phyloP scores from a whole-genome alignment of 2,113 vertebrate genomes.

The Hoplias malabaricus region DNA sequence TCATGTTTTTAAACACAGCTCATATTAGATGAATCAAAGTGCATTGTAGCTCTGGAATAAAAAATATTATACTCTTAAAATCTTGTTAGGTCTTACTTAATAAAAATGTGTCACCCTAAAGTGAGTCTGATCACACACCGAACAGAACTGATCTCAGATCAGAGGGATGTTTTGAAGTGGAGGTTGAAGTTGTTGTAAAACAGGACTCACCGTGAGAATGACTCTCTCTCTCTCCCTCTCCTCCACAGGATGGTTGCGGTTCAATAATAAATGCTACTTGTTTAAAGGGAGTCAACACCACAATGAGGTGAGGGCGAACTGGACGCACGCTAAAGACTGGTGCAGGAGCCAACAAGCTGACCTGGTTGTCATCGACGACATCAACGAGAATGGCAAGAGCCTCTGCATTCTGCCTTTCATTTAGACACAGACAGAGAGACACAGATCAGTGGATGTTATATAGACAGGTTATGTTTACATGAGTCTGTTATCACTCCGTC shows the following conservation, averaged over 20 bases:
- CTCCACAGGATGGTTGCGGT: slow-evolving; percentile 70
- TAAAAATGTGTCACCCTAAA: no score
- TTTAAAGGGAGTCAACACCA: slow-evolving; percentile 63
- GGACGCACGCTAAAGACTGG: slow-evolving; percentile 66
- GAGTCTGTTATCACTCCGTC: no score
- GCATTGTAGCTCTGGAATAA: no score
- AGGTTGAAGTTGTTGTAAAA: background rate
- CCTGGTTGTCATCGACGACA: slow-evolving; percentile 71
- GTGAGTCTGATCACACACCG: no score
- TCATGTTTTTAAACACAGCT: no score
- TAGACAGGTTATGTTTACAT: no score
- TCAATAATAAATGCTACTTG: slow-evolving; percentile 75
- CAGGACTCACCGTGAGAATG: no score
- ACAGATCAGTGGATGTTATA: background rate
- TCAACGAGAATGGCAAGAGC: slow-evolving; percentile 73
- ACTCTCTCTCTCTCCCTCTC: background rate
- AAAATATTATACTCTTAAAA: no score
- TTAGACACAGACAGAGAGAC: background rate
- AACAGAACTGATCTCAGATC: no score
- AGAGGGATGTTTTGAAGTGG: background rate
- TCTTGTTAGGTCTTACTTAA: no score
- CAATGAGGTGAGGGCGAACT: slow-evolving; percentile 62
- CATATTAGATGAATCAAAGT: no score
- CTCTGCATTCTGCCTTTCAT: no score
- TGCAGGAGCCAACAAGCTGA: slow-evolving; percentile 65